Percentiles rank a stretch among this genome's conserved stretches.
These are phyloP conservation scores for Xanthorhoe designata DNA, from an alignment of 2,888 invertebrate species.

Conservation along the genomic window DNA sequence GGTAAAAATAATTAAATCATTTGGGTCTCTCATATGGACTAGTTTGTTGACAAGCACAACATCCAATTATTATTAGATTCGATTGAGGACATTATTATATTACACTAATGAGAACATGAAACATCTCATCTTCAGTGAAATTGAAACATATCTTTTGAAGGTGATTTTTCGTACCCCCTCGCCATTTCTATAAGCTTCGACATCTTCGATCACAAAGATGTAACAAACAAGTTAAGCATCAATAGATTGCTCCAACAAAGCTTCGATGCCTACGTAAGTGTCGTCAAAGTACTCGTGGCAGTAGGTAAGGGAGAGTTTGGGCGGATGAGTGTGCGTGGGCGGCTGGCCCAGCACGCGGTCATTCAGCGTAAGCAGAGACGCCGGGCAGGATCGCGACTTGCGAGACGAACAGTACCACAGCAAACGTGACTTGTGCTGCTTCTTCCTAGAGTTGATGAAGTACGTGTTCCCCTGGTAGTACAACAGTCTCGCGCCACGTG, in stretches of 20 bases:
- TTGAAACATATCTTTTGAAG: background rate
- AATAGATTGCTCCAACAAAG: conserved; percentile 36
- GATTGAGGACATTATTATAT: background rate
- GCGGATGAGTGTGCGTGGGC: conserved; percentile 66
- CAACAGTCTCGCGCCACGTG: conserved; percentile 63
- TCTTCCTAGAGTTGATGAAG: conserved; percentile 66
- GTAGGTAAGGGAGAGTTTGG: conserved; percentile 56
- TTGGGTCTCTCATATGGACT: background rate
- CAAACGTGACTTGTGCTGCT: conserved; percentile 56
- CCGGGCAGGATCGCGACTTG: conserved; percentile 65
- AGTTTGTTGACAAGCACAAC: background rate
- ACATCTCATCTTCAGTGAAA: background rate
- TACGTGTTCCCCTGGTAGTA: conserved; percentile 69
- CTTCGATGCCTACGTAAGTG: conserved; percentile 32
- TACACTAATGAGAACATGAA: background rate
- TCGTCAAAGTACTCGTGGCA: conserved; percentile 36
- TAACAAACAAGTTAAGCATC: conserved; percentile 15
- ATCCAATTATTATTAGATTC: background rate
- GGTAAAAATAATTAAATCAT: background rate
- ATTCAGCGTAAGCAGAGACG: conserved; percentile 63
- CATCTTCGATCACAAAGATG: background rate
- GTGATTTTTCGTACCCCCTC: background rate
- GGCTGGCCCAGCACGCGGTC: conserved; percentile 61
- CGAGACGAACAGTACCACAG: conserved; percentile 73
- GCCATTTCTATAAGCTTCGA: background rate